Base-by-base conservation (phyloP, 2,888 invertebrate genomes). In the Sminthurides aquaticus region DNA sequence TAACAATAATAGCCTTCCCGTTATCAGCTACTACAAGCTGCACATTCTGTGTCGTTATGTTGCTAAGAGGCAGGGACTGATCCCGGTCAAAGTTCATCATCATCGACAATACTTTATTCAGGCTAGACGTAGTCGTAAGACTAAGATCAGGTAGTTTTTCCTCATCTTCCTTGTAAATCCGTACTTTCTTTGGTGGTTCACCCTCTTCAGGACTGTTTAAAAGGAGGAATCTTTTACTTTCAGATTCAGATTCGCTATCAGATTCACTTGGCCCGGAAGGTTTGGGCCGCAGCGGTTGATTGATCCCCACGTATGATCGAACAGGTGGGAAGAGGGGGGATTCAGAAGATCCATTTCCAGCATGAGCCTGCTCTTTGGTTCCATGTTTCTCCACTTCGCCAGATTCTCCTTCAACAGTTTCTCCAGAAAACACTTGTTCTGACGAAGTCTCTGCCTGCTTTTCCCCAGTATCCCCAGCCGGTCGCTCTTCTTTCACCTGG, bases 281-380 rank as follows among this genome's bases (percentile, higher is more conserved):
- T 49, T 85, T 80, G 1, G 87, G 87, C 73, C 87, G 80, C 55
- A 89, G 79, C 0, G 88, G 88, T 69, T 87, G 81, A 65, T 85
- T 86, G 3, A 89, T 83, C 0, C 89, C 89, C 0, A 88, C 84
- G 78, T 90, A 90, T 1, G 90, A 90, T 76, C 89, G 87, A 0
- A 86, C 89, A 1, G 90, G 90, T 64, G 73, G 73, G 54, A 72
- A 72, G 8, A 72, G 60, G 1, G 72, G 71, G 2, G 60, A 43
- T 27, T 67, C 69, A 3, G 49, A 57, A 11, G 26, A 25, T n/a
- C 15, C 25, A 2, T 57, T 49, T 24, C 64, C 56, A 63, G 60
- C 57, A 11, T 11, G 15, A 15, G 2, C 65, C 55, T 25, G 68
- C 64, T 2, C 66, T 58, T 18, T 68, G 66, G 24, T 62, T 22